Conservation (phyloP, 2,888 invertebrate species). For the Campaea margaritaria region DNA sequence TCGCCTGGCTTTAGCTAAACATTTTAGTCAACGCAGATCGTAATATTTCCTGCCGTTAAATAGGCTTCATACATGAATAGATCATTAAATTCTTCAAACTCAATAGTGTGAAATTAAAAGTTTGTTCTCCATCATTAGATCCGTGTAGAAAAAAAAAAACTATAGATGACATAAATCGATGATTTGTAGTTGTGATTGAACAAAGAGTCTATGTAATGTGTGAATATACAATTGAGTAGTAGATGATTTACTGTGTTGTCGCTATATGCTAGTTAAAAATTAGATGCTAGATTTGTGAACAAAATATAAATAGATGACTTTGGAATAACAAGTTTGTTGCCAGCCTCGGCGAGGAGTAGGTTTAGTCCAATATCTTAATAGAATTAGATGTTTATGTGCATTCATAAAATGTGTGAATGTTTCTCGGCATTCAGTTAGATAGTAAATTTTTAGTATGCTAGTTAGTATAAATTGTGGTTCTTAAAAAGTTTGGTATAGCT, state of each 20-base stretch:
- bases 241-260: conserved; percentile 26
- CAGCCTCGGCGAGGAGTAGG: conserved; percentile 70
- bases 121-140: background rate
- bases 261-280: conserved; percentile 20
- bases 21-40: no score
- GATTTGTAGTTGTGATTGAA: conserved; percentile 1
- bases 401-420: conserved; percentile 75
- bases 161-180: no score
- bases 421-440: conserved; percentile 79
- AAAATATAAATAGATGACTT: conserved; percentile 51
- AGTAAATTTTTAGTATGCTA: conserved; percentile 85
- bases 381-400: conserved; percentile 80
- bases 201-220: background rate
- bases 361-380: conserved; percentile 79
- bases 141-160: background rate
- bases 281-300: conserved; percentile 41
- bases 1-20: no score
- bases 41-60: no score
- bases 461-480: conserved; percentile 81
- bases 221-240: background rate
- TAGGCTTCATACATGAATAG: no score
- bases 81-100: no score
- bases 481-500: conserved; percentile 53
- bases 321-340: conserved; percentile 68
- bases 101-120: background rate